Conservation (phyloP, 2,113 vertebrate species). For the Channa maculata region DNA sequence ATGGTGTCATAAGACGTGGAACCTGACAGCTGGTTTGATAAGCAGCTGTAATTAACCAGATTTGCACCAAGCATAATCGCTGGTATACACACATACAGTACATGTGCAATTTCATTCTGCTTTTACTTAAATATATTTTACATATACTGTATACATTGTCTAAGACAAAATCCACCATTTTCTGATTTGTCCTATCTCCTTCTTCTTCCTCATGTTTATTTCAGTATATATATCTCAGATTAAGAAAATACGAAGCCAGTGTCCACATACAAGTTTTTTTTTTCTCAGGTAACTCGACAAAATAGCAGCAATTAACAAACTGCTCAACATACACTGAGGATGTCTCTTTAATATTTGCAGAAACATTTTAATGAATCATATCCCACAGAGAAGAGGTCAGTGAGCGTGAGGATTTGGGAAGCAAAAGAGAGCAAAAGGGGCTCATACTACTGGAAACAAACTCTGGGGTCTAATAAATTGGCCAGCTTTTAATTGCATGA, state of each 20-base stretch:
- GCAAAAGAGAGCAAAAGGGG: constrained; percentile 68
- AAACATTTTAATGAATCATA: constrained; percentile 91
- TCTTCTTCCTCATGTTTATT: constrained; percentile 55
- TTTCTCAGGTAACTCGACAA: constrained; percentile 89
- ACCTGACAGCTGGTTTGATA: too few species aligned
- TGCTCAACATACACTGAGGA: constrained; percentile 94
- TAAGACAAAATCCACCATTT: background rate
- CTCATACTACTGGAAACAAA: constrained; percentile 86
- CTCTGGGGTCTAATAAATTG: constrained; percentile 69
- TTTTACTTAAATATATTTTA: constrained; percentile 14
- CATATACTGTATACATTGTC: background rate
- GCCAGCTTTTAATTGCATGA: constrained; percentile 69
- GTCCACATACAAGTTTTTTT: constrained; percentile 87
- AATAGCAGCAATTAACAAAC: constrained; percentile 94
- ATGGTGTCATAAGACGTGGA: too few species aligned
- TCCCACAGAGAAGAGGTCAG: constrained; percentile 66
- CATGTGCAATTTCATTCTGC: background rate
- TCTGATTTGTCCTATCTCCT: too few species aligned
- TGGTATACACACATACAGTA: too few species aligned
- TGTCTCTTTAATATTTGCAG: constrained; percentile 92
- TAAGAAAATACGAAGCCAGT: constrained; percentile 90
- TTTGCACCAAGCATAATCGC: constrained; percentile 1
- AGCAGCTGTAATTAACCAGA: constrained; percentile 1
- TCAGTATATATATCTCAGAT: constrained; percentile 90
- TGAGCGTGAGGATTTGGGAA: constrained; percentile 10